A percentile compares a stretch with the other conserved stretches of the same genome.
phyloP scores from a whole-genome alignment of 2,888 invertebrate species.

The Zaprionus bogoriensis region DNA sequence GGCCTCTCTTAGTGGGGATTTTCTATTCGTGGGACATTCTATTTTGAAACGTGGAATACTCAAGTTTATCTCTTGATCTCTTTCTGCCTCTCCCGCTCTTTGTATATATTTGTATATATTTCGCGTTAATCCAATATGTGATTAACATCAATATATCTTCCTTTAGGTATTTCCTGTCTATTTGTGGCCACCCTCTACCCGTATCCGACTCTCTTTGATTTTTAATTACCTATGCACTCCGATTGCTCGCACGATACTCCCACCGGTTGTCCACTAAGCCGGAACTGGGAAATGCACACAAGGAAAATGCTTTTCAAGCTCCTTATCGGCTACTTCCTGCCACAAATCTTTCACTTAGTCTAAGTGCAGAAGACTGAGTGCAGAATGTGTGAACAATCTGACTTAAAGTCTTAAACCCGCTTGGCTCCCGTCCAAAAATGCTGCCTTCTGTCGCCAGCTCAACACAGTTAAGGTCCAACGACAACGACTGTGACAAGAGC shows the following conservation, averaged over 20 bases:
- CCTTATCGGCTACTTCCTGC: slow-evolving; percentile 66
- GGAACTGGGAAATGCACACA: slow-evolving; percentile 7
- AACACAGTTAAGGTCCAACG: background rate
- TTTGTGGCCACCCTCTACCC: slow-evolving; percentile 2
- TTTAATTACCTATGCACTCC: slow-evolving; percentile 35
- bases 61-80: no score
- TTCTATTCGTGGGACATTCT: background rate
- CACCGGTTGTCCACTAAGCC: slow-evolving; percentile 17
- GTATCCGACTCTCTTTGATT: background rate
- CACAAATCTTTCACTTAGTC: slow-evolving; percentile 52
- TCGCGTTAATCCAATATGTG: background rate
- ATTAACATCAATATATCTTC: background rate
- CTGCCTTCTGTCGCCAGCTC: slow-evolving; percentile 1
- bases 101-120: no score
- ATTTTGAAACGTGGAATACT: no score
- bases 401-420: slow-evolving; percentile 59
- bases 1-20: slow-evolving; percentile 26
- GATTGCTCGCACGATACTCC: slow-evolving; percentile 22
- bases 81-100: no score
- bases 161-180: slow-evolving; percentile 4
- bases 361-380: slow-evolving; percentile 43
- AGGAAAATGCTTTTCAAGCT: slow-evolving; percentile 20
- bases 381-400: slow-evolving; percentile 35
- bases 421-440: slow-evolving; percentile 49
- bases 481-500: background rate